These are phyloP conservation scores for Drosophila repletoides DNA, from an alignment of 1,140 invertebrate species.

Conservation along the genomic window DNA sequence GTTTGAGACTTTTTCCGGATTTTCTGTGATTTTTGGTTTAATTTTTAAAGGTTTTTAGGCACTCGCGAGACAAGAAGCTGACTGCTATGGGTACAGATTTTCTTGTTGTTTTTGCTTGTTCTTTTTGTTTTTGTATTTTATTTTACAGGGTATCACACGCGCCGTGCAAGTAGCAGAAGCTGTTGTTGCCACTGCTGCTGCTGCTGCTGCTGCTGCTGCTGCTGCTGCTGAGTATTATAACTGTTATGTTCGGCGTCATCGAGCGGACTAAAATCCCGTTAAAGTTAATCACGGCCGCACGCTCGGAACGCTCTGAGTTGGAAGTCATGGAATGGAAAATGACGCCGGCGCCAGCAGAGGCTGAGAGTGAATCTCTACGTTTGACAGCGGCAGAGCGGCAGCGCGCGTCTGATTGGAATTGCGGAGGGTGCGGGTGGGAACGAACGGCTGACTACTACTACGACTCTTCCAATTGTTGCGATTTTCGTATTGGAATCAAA, in stretches of 20 bases:
- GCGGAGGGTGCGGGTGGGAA: neutral
- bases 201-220: no score
- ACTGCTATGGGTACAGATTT: slow-evolving; percentile 26
- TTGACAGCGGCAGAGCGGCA: slow-evolving; percentile 33
- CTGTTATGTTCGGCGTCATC: slow-evolving; percentile 77
- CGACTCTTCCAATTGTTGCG: slow-evolving; percentile 63
- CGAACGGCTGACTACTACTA: neutral
- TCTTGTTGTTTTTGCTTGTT: slow-evolving; percentile 2
- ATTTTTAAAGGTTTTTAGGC: no score
- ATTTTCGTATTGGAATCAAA: slow-evolving; percentile 70
- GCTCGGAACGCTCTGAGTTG: slow-evolving; percentile 37
- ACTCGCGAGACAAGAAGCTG: slow-evolving; percentile 14
- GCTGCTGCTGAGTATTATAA: slow-evolving; percentile 44
- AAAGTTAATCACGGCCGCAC: slow-evolving; percentile 79
- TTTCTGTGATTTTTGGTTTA: slow-evolving; percentile 23
- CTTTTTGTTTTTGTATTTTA: slow-evolving; percentile 12
- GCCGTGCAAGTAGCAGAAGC: slow-evolving; percentile 31
- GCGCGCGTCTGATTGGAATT: slow-evolving; percentile 18
- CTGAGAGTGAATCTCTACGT: slow-evolving; percentile 55
- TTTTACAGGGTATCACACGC: slow-evolving; percentile 30
- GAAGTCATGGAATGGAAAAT: slow-evolving; percentile 56
- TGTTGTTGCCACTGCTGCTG: no score
- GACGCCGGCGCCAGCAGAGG: slow-evolving; percentile 58
- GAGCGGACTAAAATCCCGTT: slow-evolving; percentile 79
- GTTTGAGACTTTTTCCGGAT: slow-evolving; percentile 15